Percentiles rank a stretch among this genome's conserved stretches.
Conservation (phyloP, 2,888 invertebrate species). For the Mantis religiosa region DNA sequence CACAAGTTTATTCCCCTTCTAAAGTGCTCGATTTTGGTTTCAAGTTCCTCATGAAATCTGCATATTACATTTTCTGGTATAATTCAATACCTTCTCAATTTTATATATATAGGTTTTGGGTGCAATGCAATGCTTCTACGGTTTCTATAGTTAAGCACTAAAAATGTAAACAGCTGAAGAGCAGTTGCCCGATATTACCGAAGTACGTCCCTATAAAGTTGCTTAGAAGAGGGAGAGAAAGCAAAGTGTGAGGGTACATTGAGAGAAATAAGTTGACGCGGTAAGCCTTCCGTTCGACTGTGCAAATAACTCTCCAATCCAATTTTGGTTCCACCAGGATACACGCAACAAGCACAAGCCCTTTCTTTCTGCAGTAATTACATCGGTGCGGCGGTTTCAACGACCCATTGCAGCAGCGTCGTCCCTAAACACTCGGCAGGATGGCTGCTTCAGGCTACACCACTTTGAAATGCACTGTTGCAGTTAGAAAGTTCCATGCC, state of each 20-base stretch:
- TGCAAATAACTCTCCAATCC: not conserved
- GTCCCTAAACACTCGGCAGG: too few species aligned
- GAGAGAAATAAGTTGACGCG: not conserved
- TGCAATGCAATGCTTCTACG: too few species aligned
- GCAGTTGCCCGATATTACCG: not conserved
- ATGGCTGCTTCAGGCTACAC: not conserved
- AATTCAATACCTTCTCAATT: too few species aligned
- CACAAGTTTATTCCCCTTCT: too few species aligned
- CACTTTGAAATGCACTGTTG: not conserved
- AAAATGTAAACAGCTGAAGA: too few species aligned
- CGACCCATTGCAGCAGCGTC: not conserved
- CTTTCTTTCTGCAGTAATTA: not conserved
- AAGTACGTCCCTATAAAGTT: not conserved
- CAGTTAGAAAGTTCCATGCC: not conserved
- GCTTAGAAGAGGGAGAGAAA: not conserved
- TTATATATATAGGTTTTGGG: too few species aligned
- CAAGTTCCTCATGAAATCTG: too few species aligned
- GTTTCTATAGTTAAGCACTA: too few species aligned
- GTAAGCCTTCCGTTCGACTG: not conserved
- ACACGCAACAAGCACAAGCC: not conserved
- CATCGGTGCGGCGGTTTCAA: not conserved
- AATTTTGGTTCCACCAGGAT: not conserved
- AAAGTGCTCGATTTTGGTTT: too few species aligned
- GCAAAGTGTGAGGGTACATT: too few species aligned
- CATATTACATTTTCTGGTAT: too few species aligned